Conservation (phyloP, 2,113 vertebrate genomes). For the Myodes glareolus region DNA sequence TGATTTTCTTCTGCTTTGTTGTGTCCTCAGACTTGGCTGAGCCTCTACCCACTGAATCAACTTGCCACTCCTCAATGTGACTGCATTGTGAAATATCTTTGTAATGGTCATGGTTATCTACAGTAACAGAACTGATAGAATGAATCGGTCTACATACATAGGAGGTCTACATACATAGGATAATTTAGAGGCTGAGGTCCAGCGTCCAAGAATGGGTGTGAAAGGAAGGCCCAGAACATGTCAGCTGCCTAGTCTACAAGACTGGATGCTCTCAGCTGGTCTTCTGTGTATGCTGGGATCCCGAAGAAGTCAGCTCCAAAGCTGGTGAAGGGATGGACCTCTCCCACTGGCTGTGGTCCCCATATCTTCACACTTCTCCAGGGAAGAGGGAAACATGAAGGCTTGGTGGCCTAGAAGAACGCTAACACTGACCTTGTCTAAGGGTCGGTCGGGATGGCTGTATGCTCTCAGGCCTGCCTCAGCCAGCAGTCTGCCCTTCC, state of each 20-base stretch:
- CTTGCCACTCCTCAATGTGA: background rate
- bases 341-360: no score
- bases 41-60: background rate
- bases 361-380: no score
- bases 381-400: no score
- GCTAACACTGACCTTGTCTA: no score
- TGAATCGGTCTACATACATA: background rate
- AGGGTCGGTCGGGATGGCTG: no score
- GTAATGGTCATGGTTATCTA: background rate
- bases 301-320: background rate
- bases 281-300: background rate
- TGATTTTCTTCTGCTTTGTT: background rate
- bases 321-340: background rate
- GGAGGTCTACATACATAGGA: no score
- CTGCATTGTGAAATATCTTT: background rate
- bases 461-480: no score
- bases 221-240: background rate
- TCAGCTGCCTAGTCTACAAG: background rate
- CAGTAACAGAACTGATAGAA: background rate
- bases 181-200: background rate
- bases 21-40: no score
- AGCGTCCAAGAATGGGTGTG: background rate
- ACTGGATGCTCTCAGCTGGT: background rate
- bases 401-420: no score
- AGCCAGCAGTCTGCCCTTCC: no score